Evolutionary conservation across 2,797 vertebrate genomes (phyloP), one percentile per base, ranked within the genome.

Genomic region (Anas capensis): DNA sequence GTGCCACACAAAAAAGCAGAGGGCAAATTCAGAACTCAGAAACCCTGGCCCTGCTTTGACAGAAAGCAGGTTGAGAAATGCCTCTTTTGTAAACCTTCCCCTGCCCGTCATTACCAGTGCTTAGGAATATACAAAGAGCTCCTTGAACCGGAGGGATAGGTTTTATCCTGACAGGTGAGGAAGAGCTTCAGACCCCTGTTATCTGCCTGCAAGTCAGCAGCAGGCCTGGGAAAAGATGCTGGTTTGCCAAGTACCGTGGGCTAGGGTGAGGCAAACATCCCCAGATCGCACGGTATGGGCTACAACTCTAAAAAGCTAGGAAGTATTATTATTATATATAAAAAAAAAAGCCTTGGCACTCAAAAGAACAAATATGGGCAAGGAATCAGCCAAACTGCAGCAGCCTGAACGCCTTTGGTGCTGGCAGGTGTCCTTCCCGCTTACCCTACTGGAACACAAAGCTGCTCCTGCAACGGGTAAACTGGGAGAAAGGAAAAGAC

Each of bases 1-100:
- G 10, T n/a, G 56, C 49, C 23, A 16, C 6, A 18, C 7, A 8
- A 56, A 65, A 57, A 57, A 0, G 27, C 29, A 75, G 10, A 44
- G 14, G 29, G 19, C 34, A 76, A 86, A 86, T 71, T 88, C 33
- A 81, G 60, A 93, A 51, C 21, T 82, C 64, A 61, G 75, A 93
- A 89, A 86, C 58, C 38, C 14, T 92, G 51, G 72, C 42, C 27
- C 64, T 58, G 33, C 42, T 86, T 46, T 51, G 38, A 87, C 69
- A 82, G 16, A 53, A 90, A 91, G 76, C 1, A 38, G 36, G 11
- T 78, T 61, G 29, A 86, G 23, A 81, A 78, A 81, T 0, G 4
- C 2, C 1, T 26, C 53, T 23, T 31, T 49, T 53, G 49, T 62
- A 86, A 87, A 56, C 29, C 14, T 53, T 57, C 40, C n/a, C 38